Evolutionary conservation across 23 tunicate genomes (phyloP).

Genomic region (Ascidia mentula): DNA sequence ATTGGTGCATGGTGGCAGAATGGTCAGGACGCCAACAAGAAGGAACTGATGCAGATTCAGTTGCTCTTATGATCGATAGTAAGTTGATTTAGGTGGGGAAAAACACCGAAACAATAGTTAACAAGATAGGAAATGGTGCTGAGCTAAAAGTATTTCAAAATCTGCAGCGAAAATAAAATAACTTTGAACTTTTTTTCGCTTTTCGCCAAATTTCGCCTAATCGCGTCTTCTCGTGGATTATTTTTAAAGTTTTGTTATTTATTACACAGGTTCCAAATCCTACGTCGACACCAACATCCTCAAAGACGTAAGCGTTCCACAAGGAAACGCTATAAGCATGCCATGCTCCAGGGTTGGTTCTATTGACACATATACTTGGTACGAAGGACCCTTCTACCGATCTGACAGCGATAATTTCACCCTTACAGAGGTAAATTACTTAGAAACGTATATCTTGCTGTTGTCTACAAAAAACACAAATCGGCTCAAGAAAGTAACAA

Average conservation of each 20-base stretch:
- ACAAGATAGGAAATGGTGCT: too few species aligned
- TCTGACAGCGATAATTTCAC: constrained; percentile 63
- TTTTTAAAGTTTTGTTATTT: neutral
- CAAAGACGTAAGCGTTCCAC: neutral
- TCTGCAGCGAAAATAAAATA: too few species aligned
- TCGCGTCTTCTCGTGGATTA: too few species aligned
- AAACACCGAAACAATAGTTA: too few species aligned
- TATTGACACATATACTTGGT: constrained; percentile 39
- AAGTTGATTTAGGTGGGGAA: neutral
- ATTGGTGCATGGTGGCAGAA: constrained; percentile 81
- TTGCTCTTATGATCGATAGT: constrained; percentile 47
- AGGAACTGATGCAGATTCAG: constrained; percentile 63
- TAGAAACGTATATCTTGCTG: too few species aligned
- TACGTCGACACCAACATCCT: constrained; percentile 21
- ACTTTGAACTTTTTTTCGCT: too few species aligned
- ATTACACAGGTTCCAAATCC: constrained; percentile 13
- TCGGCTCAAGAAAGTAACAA: neutral
- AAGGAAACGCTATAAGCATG: constrained; percentile 1
- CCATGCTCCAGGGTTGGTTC: constrained; percentile 14
- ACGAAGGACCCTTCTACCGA: constrained; percentile 54
- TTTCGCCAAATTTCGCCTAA: too few species aligned
- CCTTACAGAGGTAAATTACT: constrained; percentile 57
- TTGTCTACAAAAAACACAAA: neutral
- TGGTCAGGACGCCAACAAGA: constrained; percentile 68
- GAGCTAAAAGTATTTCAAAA: too few species aligned